Evolutionary conservation across 2,797 vertebrate species (phyloP), one percentile per base, ranked within the genome.

Genomic region (Bryconaethiops microstoma): DNA sequence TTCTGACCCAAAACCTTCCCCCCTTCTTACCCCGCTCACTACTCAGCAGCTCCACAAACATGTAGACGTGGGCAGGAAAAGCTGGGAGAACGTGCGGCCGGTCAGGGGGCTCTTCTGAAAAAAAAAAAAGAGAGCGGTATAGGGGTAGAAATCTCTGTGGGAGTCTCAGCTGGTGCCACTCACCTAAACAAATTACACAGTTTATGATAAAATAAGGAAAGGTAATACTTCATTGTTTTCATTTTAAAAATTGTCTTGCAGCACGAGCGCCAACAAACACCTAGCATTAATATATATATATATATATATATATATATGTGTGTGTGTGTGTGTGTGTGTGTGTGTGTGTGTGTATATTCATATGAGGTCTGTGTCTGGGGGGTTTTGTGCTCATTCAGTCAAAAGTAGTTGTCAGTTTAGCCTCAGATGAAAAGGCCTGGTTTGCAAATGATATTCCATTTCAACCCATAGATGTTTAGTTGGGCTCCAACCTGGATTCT

Each of bases 1-100:
- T 62, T 83, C 81, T 90, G 92, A 93, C 92, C 89, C 87, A 81
- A 82, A 89, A 88, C 85, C 79, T 86, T 81, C 74, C 83, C 78
- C 39, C 0, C 78, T 4, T 14, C 13, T 50, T 70, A 16, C 59
- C 13, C 45, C 8, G 21, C 10, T 35, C 65, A 59, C 82, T 83
- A 77, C 79, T 79, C 64, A 87, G 76, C 74, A 69, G 78, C 86
- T 87, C 81, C 78, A 87, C 84, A 85, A 87, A 89, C 85, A 90
- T 87, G 80, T 83, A 84, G 88, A 87, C 77, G 85, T 88, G 82
- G 84, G 87, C 86, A 87, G 82, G 73, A 84, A 72, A 79, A 83
- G 81, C 75, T 68, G 77, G 81, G 79, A 87, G 57, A 52, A 86
- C 67, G 69, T 84, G 85, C 16, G 59, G 79, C 79, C 64, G 68